phyloP scores from a whole-genome alignment of 2,888 invertebrate species.

The Archips xylosteana region DNA sequence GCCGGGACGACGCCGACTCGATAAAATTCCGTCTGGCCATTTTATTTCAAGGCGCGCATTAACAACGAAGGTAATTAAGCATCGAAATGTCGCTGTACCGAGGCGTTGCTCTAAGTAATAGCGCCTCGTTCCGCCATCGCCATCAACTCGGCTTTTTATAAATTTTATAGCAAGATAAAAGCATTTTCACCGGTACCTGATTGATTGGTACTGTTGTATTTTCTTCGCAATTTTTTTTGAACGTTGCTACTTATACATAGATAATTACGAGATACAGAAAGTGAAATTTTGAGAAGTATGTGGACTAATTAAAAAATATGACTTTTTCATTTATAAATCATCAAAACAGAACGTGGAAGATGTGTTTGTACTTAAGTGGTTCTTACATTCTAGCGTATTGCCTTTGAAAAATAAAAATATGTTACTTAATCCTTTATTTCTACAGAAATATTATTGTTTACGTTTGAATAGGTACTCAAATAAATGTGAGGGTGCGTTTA shows the following conservation, averaged over 20 bases:
- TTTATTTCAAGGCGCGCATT: slow-evolving; percentile 72
- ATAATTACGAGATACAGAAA: no score
- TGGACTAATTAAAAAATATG: no score
- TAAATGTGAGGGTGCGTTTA: no score
- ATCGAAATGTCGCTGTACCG: slow-evolving; percentile 69
- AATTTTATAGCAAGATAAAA: slow-evolving; percentile 16
- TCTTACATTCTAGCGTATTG: no score
- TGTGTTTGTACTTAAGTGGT: no score
- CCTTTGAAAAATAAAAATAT: no score
- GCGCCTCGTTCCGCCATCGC: slow-evolving; percentile 51
- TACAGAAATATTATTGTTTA: no score
- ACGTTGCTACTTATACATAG: not conserved
- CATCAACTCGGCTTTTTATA: slow-evolving; percentile 45
- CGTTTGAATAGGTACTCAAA: no score
- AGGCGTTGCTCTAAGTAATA: slow-evolving; percentile 74
- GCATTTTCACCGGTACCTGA: slow-evolving; percentile 6
- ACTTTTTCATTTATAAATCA: no score
- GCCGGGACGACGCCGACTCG: slow-evolving; percentile 50
- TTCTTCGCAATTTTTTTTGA: not conserved
- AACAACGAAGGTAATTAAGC: slow-evolving; percentile 76
- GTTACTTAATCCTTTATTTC: no score
- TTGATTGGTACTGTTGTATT: slow-evolving; percentile 6
- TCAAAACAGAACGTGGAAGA: no score
- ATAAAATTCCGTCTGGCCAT: slow-evolving; percentile 69
- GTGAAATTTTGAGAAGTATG: no score